Evolutionary conservation across 30 jellyfish, hydroid and myxozoan genomes (phyloP).

Genomic region (Hydractinia echinata): DNA sequence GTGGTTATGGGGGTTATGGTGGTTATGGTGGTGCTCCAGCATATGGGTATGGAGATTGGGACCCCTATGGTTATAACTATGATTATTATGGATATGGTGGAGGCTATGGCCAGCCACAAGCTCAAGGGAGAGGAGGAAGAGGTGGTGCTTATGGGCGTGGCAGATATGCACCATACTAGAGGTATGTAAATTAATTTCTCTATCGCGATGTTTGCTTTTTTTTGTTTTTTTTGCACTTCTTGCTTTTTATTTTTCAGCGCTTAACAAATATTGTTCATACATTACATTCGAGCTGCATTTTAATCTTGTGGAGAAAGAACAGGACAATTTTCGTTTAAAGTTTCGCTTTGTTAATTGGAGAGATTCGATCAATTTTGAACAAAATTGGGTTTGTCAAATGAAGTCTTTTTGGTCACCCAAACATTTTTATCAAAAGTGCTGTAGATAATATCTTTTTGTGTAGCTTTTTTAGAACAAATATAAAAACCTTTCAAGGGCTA

Average conservation of each 20-base stretch:
- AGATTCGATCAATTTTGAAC: not conserved
- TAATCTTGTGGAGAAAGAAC: not conserved
- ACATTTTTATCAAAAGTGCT: not conserved
- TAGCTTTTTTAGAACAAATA: not conserved
- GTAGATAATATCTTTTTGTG: constrained; percentile 1
- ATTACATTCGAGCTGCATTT: not conserved
- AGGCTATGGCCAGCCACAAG: constrained; percentile 16
- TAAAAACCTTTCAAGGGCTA: not conserved
- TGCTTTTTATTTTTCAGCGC: not conserved
- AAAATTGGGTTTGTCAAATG: not conserved
- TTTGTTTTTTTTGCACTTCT: constrained; percentile 5
- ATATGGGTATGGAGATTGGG: constrained; percentile 21
- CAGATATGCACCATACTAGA: constrained; percentile 14
- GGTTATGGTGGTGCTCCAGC: constrained; percentile 29
- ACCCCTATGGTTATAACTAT: not conserved
- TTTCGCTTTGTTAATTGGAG: constrained; percentile 2
- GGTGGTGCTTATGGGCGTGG: constrained; percentile 40
- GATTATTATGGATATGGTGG: constrained; percentile 24
- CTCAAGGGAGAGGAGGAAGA: constrained; percentile 20
- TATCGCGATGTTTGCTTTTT: not conserved
- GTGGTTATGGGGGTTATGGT: not conserved
- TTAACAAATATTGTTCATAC: too few species aligned
- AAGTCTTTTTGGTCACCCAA: too few species aligned
- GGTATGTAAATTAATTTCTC: not conserved
- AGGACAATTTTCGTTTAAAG: constrained; percentile 8